Evolutionary conservation across 1,140 invertebrate species (phyloP), one percentile per base, ranked within the genome.

Genomic region (Drosophila virilis): DNA sequence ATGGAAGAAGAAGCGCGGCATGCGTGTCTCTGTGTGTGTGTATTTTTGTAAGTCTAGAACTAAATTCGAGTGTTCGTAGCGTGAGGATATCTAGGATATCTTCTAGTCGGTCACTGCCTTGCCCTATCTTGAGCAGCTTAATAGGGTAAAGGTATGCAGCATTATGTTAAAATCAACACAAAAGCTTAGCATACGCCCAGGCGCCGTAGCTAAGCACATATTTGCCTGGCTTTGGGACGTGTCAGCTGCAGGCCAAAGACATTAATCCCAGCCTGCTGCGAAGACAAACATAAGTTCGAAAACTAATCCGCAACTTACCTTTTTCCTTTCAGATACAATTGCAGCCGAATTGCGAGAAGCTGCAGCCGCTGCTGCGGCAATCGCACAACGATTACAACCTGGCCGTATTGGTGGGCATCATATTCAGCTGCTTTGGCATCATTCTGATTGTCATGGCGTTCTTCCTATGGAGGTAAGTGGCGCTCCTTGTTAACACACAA

Each of bases 401-500:
- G 61, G 95, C 95, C 57, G 94, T 97, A 77, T 93, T 96, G 77
- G 96, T 96, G 70, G 95, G 95, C 51, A 94, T 96, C 80, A 93
- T 96, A 68, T 96, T 96, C 93, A 95, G 95, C 75, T 94, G 94
- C 69, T 95, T 96, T 77, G 95, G 95, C 59, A 93, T 97, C 55
- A 93, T 96, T 80, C 93, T 97, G 58, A 94, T 95, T 61, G 94
- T 96, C 52, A 93, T 95, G 80, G 95, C 95, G 54, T 95, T 97
- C 91, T 93, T 97, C 62, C 91, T 97, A 32, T 97, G 96, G 96
- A 96, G 96, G 96, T 96, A 94, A 94, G 94, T 93, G 76, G 91
- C 71, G 91, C 51, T 85, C 78, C 65, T 33, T 32, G 48, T 64
- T 46, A 32, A 74, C 22, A 61, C 55, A 37, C 54, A 42, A 28